Evolutionary conservation across 64 coral and sea anemone species (phyloP).

Genomic region (Stylophora pistillata): DNA sequence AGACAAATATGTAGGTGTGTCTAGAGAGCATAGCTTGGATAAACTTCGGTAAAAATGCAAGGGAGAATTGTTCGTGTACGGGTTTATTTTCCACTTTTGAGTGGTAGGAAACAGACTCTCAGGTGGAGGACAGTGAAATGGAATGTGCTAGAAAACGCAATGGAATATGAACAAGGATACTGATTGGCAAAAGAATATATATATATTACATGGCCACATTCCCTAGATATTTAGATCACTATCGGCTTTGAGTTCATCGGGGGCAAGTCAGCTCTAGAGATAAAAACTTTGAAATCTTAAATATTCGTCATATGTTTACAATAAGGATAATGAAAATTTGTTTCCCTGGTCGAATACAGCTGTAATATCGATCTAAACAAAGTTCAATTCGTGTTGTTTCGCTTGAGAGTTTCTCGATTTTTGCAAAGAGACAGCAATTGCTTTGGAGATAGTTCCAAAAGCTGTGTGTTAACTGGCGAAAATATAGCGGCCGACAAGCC

Average conservation of each 20-base stretch:
- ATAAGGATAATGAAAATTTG: neutral
- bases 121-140: neutral
- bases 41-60: neutral
- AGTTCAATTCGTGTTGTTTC: neutral
- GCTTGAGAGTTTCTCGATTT: neutral
- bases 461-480: neutral
- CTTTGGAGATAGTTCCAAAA: neutral
- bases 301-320: slow-evolving; percentile 19
- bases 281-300: slow-evolving; percentile 10
- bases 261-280: slow-evolving; percentile 25
- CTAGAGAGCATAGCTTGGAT: neutral
- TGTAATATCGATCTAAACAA: neutral
- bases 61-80: neutral
- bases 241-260: neutral
- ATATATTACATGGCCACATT: slow-evolving; percentile 19
- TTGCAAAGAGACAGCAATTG: neutral
- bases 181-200: slow-evolving; percentile 1
- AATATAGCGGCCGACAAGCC: neutral
- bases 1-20: neutral
- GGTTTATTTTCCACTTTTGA: neutral
- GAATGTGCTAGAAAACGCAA: neutral
- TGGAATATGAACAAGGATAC: neutral
- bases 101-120: neutral
- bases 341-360: too few species aligned
- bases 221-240: slow-evolving; percentile 39